Evolutionary conservation across 2,113 vertebrate species (phyloP), one percentile per base, ranked within the genome.

Genomic region (Prolemur simus): DNA sequence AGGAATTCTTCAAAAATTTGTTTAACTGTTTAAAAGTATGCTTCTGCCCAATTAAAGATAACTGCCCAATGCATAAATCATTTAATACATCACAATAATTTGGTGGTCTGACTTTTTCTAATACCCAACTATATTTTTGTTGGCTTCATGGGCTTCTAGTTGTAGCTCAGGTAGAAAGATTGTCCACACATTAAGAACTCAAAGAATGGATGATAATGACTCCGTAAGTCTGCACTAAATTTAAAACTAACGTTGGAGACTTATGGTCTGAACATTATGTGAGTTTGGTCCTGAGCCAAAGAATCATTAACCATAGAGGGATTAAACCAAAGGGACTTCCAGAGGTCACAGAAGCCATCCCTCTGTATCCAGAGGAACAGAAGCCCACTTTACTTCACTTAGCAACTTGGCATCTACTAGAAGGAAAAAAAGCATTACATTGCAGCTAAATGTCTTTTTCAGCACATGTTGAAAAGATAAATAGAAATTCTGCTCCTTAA

Each of bases 221-320:
- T 96, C 80, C 2, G 1, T 81, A 92, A 90, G 84, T 89, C 96
- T 96, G 37, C 29, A 88, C 82, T 96, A 98, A 96, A 97, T 96
- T 95, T 97, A 97, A 97, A 96, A 94, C 93, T 77, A 76, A 89
- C 49, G 27, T 77, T 81, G 45, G 96, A 92, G 80, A 88, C 85
- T 96, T 81, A 91, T 87, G 73, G 76, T 92, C 87, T 96, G 85
- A 95, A 94, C 93, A 88, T 94, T 96, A 94, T 73, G 81, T 96
- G 93, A 95, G 60, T 81, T 97, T 98, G 95, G 52, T 96, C 54
- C 66, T 80, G 27, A 77, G 93, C 94, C 97, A 96, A 94, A 78
- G 91, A 97, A 94, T 92, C 82, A 97, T 96, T 96, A 90, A 74
- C 76, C 84, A 85, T 56, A 71, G 49, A 71, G 63, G 58, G 25